Evolutionary conservation across 1,140 invertebrate genomes (phyloP).

Genomic region (Ptiloglossa arizonensis): DNA sequence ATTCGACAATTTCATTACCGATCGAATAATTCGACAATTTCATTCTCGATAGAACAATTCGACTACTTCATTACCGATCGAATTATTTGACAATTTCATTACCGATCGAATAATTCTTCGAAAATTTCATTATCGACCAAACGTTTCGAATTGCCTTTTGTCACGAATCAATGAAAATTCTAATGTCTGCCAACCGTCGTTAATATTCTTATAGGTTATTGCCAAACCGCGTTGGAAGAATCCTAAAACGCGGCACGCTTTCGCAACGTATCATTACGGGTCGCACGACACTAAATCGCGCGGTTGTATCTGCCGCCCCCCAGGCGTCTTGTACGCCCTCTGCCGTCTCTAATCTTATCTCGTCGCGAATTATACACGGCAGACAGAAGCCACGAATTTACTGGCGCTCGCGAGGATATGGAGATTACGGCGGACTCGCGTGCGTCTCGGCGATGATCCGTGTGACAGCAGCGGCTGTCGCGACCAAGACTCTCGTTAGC

Average conservation of each 20-base stretch:
- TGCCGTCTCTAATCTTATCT: conserved; percentile 28
- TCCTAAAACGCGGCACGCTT: not conserved
- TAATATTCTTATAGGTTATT: conserved; percentile 13
- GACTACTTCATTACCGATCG: too few relatives aligned
- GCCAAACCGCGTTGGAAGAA: not conserved
- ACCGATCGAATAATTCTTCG: too few relatives aligned
- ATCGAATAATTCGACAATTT: too few relatives aligned
- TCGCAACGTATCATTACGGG: conserved; percentile 29
- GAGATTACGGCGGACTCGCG: conserved; percentile 18
- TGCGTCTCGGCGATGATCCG: conserved; percentile 13
- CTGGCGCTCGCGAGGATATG: not conserved
- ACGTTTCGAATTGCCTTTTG: too few relatives aligned
- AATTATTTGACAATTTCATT: too few relatives aligned
- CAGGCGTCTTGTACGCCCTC: not conserved
- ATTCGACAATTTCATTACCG: too few relatives aligned
- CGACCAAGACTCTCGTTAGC: not conserved
- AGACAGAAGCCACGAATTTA: conserved; percentile 41
- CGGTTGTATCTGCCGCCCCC: not conserved
- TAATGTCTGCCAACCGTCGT: not conserved
- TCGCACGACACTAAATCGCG: conserved; percentile 12
- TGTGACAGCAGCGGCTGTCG: not conserved
- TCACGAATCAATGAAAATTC: not conserved
- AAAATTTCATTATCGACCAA: too few relatives aligned
- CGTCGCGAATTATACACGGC: conserved; percentile 30
- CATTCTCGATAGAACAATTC: too few relatives aligned